Evolutionary conservation across 2,113 vertebrate genomes (phyloP), one percentile per base, ranked within the genome.

Genomic region (Mionectes macconnelli): DNA sequence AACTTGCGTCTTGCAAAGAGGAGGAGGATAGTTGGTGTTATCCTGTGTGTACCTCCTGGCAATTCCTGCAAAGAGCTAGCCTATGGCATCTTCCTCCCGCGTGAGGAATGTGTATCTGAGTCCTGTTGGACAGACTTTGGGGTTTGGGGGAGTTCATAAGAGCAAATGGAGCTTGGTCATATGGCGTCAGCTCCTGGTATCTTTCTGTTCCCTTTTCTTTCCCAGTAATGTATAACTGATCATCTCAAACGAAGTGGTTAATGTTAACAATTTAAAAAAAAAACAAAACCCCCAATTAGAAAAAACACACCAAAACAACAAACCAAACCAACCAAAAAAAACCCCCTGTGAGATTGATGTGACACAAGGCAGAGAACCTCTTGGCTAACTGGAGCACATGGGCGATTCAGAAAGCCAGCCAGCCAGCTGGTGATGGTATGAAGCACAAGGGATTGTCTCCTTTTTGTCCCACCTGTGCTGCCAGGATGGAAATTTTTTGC

Each of bases 151-250:
- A 49, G 47, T 60, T 67, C 69, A 12, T 74, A 35, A 70, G 39
- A 49, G 18, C 57, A 90, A 80, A 49, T 21, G 53, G 52, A 87
- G 39, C 52, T 84, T 75, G 74, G 39, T 39, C 28, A 14, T 52
- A 64, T 74, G 69, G 44, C 56, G 74, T 84, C 60, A 70, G 27
- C 63, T 94, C 87, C 60, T 80, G 66, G 76, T 92, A 87, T 63
- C 50, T 91, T 87, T 47, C 66, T 7, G 1, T 93, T 96, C 49
- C 55, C 89, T 91, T 87, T 92, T 75, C n/a, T 90, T 89, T 68
- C 45, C 77, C 42, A 80, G 35, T 55, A 89, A 81, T 5, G 14
- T 94, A 55, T 91, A 97, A 86, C 53, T 44, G 39, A 31, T 94
- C 22, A 70, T 84, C 92, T 96, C 90, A 69, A 89, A 78, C 67